Percentiles rank a stretch among this genome's conserved stretches.
These are phyloP conservation scores for Vanessa atalanta DNA, from an alignment of 1,140 invertebrate genomes.

Conservation along the genomic window DNA sequence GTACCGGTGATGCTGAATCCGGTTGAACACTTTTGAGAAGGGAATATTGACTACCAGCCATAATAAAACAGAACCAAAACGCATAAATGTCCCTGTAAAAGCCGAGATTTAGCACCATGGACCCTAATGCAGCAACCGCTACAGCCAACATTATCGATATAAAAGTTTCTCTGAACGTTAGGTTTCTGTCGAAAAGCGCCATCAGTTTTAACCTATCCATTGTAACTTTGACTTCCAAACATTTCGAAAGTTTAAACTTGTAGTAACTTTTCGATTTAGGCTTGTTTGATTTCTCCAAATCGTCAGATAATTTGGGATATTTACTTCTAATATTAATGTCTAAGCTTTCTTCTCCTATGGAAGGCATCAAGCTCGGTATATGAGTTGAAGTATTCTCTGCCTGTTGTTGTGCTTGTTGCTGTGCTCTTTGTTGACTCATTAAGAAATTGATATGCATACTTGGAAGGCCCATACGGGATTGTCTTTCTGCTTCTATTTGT, in stretches of 20 bases:
- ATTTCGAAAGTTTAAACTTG: constrained; percentile 89
- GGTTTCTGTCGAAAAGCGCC: constrained; percentile 95
- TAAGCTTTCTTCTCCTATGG: constrained; percentile 70
- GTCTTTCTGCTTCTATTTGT: constrained; percentile 75
- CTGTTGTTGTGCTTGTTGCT: constrained; percentile 65
- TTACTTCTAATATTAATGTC: constrained; percentile 70
- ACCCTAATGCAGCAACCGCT: constrained; percentile 92
- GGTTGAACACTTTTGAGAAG: constrained; percentile 99
- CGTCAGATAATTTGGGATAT: constrained; percentile 67
- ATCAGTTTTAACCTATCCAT: constrained; percentile 96
- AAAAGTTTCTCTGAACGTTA: constrained; percentile 91
- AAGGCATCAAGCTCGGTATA: constrained; percentile 67
- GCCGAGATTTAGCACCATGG: constrained; percentile 89
- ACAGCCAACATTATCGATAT: constrained; percentile 92
- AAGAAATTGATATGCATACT: constrained; percentile 78
- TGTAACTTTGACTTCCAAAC: constrained; percentile 86
- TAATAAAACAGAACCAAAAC: constrained; percentile 97
- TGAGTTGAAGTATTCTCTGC: constrained; percentile 56
- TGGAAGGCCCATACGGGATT: constrained; percentile 73
- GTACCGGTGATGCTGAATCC: constrained; percentile 98
- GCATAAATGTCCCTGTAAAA: constrained; percentile 96
- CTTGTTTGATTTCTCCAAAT: constrained; percentile 71
- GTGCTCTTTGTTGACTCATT: constrained; percentile 65
- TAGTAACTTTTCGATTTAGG: constrained; percentile 90
- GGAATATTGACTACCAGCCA: constrained; percentile 98